Percentiles rank a stretch among this genome's conserved stretches.
Conservation (phyloP, 2,888 invertebrate species). For the Drosophila gaucha region DNA sequence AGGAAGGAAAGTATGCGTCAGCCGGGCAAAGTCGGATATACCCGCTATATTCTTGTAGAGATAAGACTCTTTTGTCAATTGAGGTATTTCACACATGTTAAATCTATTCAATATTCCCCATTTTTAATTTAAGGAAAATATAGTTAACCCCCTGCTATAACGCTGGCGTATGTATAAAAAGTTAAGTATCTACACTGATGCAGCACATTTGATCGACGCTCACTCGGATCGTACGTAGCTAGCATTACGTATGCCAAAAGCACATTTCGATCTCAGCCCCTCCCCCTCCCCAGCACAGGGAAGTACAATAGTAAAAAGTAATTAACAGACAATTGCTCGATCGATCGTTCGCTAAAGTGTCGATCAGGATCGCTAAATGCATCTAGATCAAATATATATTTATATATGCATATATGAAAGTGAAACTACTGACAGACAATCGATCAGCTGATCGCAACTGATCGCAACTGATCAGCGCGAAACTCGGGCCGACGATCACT, state of each 20-base stretch:
- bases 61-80: conserved; percentile 1
- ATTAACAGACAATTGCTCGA: conserved; percentile 1
- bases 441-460: conserved; percentile 2
- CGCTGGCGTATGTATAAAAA: conserved; percentile 3
- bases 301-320: conserved; percentile 3
- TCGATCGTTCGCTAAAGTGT: not conserved
- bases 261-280: not conserved
- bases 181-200: conserved; percentile 1
- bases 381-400: conserved; percentile 2
- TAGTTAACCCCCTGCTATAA: not conserved
- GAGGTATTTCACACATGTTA: not conserved
- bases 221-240: not conserved
- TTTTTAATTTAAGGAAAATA: conserved; percentile 4
- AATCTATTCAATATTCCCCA: not conserved
- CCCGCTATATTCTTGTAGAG: not conserved
- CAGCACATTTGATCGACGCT: conserved; percentile 4
- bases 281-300: not conserved
- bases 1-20: too few species aligned
- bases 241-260: conserved; percentile 2
- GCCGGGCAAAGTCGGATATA: too few species aligned
- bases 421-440: not conserved
- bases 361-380: not conserved
- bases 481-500: not conserved
- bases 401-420: conserved; percentile 8
- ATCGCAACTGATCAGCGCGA: not conserved